These are phyloP conservation scores for Conus betulinus DNA, from an alignment of 1,140 invertebrate species.

Conservation along the genomic window DNA sequence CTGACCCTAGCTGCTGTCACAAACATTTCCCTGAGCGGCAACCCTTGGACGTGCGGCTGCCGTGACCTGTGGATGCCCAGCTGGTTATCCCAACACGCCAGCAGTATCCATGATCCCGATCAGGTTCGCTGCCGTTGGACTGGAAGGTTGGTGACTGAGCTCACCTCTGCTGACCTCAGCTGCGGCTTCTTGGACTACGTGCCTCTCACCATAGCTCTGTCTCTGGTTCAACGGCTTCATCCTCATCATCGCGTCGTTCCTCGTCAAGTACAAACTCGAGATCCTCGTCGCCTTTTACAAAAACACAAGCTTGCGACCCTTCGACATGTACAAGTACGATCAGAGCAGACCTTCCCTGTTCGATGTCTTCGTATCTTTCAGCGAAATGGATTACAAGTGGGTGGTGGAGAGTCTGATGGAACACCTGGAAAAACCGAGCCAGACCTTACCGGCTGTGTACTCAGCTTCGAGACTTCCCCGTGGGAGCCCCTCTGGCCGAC, in stretches of 20 bases:
- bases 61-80: slow-evolving; percentile 44
- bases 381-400: slow-evolving; percentile 93
- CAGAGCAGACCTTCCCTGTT: slow-evolving; percentile 68
- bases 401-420: slow-evolving; percentile 88
- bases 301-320: slow-evolving; percentile 32
- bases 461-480: slow-evolving; percentile 91
- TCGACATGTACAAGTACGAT: slow-evolving; percentile 30
- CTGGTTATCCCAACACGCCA: slow-evolving; percentile 36
- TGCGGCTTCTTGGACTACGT: slow-evolving; percentile 18
- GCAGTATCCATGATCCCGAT: slow-evolving; percentile 9
- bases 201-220: slow-evolving; percentile 19
- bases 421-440: slow-evolving; percentile 87
- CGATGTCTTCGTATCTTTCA: slow-evolving; percentile 95
- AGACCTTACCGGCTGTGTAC: slow-evolving; percentile 93
- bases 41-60: slow-evolving; percentile 45
- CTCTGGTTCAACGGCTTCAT: slow-evolving; percentile 26
- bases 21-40: slow-evolving; percentile 43
- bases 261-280: slow-evolving; percentile 38
- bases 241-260: slow-evolving; percentile 8
- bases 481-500: slow-evolving; percentile 84
- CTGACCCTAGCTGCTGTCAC: slow-evolving; percentile 33
- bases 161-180: slow-evolving; percentile 35
- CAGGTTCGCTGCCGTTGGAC: slow-evolving; percentile 33
- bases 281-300: slow-evolving; percentile 38
- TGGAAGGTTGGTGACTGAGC: slow-evolving; percentile 35